These are phyloP conservation scores for Synanthedon myopaeformis DNA, from an alignment of 2,888 invertebrate species.

Conservation along the genomic window DNA sequence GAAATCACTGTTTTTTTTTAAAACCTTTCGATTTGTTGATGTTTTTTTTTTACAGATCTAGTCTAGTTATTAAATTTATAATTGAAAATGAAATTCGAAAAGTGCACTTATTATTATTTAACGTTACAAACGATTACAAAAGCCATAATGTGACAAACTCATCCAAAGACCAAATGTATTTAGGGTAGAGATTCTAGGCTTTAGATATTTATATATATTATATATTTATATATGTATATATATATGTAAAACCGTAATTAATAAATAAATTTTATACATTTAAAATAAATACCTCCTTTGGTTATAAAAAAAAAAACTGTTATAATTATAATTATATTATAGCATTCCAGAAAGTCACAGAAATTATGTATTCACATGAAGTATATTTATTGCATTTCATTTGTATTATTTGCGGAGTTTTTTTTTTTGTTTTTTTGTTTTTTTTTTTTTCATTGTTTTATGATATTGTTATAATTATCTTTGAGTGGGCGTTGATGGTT, in stretches of 20 bases:
- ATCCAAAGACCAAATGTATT: constrained; percentile 69
- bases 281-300: constrained; percentile 8
- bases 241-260: constrained; percentile 19
- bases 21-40: constrained; percentile 25
- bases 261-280: constrained; percentile 20
- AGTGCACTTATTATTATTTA: constrained; percentile 66
- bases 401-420: constrained; percentile 24
- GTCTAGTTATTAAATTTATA: constrained; percentile 46
- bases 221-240: constrained; percentile 30
- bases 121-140: constrained; percentile 54
- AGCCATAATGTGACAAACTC: constrained; percentile 66
- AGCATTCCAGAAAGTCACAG: constrained; percentile 37
- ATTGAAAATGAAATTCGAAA: constrained; percentile 51
- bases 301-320: constrained; percentile 9
- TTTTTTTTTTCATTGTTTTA: constrained; percentile 40
- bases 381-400: constrained; percentile 17
- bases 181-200: constrained; percentile 59
- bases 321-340: constrained; percentile 28
- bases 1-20: constrained; percentile 20
- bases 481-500: constrained; percentile 36
- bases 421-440: constrained; percentile 32
- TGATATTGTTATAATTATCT: constrained; percentile 42
- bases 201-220: constrained; percentile 44
- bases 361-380: constrained; percentile 16
- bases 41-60: constrained; percentile 47